Percentiles rank a stretch among this genome's conserved stretches.
Evolutionary conservation across 2,113 vertebrate species (phyloP).

Genomic region (Elephantulus edwardii): DNA sequence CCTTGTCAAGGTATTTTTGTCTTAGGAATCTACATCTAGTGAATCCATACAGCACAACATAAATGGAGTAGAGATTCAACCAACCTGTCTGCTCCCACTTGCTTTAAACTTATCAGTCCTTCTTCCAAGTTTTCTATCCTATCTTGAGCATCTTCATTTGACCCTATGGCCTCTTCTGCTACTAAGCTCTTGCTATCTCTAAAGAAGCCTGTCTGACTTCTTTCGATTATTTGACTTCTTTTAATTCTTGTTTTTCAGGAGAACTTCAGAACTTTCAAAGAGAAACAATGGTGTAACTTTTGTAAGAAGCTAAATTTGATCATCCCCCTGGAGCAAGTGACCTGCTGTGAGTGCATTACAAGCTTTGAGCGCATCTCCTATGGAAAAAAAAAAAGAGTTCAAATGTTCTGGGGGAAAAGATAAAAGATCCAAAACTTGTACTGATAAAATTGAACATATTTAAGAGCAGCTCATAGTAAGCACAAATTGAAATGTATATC

Average conservation of each 20-base stretch:
- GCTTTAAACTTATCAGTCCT: slow-evolving; percentile 15
- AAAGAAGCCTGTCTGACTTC: slow-evolving; percentile 49
- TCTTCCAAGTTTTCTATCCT: slow-evolving; percentile 23
- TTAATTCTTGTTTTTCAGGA: slow-evolving; percentile 58
- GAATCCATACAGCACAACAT: background rate
- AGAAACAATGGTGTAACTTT: slow-evolving; percentile 51
- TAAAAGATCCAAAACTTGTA: slow-evolving; percentile 44
- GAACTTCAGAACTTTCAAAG: slow-evolving; percentile 64
- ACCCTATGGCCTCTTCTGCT: slow-evolving; percentile 24
- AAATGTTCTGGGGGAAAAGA: slow-evolving; percentile 34
- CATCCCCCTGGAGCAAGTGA: slow-evolving; percentile 43
- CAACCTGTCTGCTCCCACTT: background rate
- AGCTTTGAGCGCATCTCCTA: background rate
- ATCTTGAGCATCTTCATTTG: slow-evolving; percentile 43
- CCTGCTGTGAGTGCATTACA: slow-evolving; percentile 41
- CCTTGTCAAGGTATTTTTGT: background rate
- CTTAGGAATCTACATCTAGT: background rate
- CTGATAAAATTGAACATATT: slow-evolving; percentile 22
- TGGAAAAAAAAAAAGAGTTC: background rate
- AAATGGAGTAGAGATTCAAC: slow-evolving; percentile 18
- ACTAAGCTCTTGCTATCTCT: slow-evolving; percentile 39
- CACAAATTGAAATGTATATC: slow-evolving; percentile 15
- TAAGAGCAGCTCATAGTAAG: slow-evolving; percentile 38
- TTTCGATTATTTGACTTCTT: slow-evolving; percentile 57
- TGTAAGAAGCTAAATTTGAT: slow-evolving; percentile 54